A percentile compares a stretch with the other conserved stretches of the same genome.
These are phyloP conservation scores for Rhinichthys osculus DNA, from an alignment of 2,797 vertebrate species.

Conservation along the genomic window DNA sequence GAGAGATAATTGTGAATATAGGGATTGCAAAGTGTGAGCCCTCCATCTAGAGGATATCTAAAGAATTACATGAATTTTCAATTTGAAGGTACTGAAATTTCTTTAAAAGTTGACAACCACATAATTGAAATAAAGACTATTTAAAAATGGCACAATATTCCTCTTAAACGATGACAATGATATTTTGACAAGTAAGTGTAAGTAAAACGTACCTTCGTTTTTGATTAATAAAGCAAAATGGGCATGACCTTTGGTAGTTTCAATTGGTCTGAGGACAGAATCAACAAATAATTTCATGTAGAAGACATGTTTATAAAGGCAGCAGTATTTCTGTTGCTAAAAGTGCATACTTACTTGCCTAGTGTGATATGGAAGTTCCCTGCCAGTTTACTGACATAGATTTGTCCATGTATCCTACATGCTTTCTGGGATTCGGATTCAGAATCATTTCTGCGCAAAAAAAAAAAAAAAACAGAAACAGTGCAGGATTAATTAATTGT, in stretches of 20 bases:
- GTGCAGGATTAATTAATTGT: neutral
- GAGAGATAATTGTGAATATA: too few species aligned
- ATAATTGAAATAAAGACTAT: neutral
- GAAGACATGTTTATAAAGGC: neutral
- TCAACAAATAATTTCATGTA: neutral
- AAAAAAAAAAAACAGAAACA: neutral
- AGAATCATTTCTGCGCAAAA: conserved; percentile 78
- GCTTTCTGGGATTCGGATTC: conserved; percentile 78
- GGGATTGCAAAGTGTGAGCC: neutral
- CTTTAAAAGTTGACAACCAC: neutral
- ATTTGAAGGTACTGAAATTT: neutral
- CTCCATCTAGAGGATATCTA: conserved; percentile 7
- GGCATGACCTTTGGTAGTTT: conserved; percentile 83
- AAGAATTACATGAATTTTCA: neutral
- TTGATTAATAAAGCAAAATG: conserved; percentile 91
- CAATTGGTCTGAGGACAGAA: conserved; percentile 26
- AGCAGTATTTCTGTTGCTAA: neutral
- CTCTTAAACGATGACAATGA: neutral
- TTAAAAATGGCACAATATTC: too few species aligned
- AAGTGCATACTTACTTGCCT: conserved; percentile 90
- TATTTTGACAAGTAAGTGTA: neutral
- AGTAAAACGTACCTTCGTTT: conserved; percentile 87
- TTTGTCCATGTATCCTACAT: conserved; percentile 92
- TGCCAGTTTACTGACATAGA: conserved; percentile 96
- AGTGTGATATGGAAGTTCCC: conserved; percentile 97